phyloP scores from a whole-genome alignment of 1,140 invertebrate genomes.

The Lethrus apterus region DNA sequence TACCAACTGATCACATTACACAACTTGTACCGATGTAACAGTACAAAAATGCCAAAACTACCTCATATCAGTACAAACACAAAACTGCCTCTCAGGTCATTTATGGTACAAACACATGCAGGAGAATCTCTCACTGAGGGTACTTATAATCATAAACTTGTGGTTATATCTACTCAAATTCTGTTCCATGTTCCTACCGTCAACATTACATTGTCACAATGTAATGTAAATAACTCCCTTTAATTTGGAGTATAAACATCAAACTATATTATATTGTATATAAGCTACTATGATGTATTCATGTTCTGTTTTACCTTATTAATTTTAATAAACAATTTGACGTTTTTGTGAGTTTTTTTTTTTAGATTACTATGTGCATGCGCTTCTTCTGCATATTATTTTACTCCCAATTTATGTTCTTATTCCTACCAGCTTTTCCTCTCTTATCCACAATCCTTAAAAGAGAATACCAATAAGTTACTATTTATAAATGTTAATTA shows the following conservation, averaged over 20 bases:
- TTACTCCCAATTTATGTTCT: no score
- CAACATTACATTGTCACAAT: constrained; percentile 13
- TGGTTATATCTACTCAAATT: neutral
- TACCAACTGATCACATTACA: no score
- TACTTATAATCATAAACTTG: neutral
- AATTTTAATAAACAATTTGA: constrained; percentile 28
- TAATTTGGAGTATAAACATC: constrained; percentile 9
- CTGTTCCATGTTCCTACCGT: constrained; percentile 10
- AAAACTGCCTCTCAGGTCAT: constrained; percentile 8
- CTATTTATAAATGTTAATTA: no score
- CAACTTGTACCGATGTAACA: neutral
- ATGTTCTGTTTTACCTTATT: constrained; percentile 28
- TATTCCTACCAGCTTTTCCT: no score
- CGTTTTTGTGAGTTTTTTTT: constrained; percentile 18
- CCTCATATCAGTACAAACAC: constrained; percentile 7
- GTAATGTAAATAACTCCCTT: constrained; percentile 13
- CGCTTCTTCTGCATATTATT: no score
- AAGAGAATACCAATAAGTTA: no score
- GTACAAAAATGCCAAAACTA: constrained; percentile 8
- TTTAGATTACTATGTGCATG: constrained; percentile 1
- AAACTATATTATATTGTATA: constrained; percentile 16
- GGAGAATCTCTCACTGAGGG: constrained; percentile 4
- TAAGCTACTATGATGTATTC: constrained; percentile 20
- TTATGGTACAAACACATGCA: constrained; percentile 9
- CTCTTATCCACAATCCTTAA: no score